These are phyloP conservation scores for Anisognathus igniventris DNA, from an alignment of 2,797 vertebrate species.

Conservation along the genomic window DNA sequence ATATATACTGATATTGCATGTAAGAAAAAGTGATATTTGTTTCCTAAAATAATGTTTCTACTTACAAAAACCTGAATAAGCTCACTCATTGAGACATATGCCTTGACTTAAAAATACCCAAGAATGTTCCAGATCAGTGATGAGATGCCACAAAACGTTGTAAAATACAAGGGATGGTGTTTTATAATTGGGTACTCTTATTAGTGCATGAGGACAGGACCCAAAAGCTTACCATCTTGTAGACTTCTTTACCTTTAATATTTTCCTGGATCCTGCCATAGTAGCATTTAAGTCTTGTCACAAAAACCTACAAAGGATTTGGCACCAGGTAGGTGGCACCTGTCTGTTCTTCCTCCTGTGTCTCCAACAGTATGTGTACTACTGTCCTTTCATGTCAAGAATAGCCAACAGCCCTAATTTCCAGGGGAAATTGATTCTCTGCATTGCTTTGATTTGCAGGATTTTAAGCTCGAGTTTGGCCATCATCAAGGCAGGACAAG, in stretches of 20 bases:
- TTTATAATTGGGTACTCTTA: neutral
- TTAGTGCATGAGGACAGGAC: neutral
- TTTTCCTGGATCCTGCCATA: neutral
- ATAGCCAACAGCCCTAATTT: neutral
- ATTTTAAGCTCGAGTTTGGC: constrained; percentile 88
- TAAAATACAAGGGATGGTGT: neutral
- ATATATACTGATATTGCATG: neutral
- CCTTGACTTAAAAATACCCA: neutral
- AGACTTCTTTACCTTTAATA: neutral
- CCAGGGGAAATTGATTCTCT: constrained; percentile 18
- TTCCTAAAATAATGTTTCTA: neutral
- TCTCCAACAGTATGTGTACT: neutral
- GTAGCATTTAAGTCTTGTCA: neutral
- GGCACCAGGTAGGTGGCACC: neutral
- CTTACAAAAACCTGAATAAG: neutral
- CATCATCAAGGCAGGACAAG: constrained; percentile 81
- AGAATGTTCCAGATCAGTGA: neutral
- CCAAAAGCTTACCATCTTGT: neutral
- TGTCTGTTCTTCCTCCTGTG: neutral
- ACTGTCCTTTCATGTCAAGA: neutral
- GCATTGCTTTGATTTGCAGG: constrained; percentile 75
- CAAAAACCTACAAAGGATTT: neutral
- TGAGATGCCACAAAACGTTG: neutral
- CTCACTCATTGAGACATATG: neutral
- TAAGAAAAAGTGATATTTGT: neutral